Evolutionary conservation across 2,113 vertebrate species (phyloP).

Genomic region (Seriola dumerili): DNA sequence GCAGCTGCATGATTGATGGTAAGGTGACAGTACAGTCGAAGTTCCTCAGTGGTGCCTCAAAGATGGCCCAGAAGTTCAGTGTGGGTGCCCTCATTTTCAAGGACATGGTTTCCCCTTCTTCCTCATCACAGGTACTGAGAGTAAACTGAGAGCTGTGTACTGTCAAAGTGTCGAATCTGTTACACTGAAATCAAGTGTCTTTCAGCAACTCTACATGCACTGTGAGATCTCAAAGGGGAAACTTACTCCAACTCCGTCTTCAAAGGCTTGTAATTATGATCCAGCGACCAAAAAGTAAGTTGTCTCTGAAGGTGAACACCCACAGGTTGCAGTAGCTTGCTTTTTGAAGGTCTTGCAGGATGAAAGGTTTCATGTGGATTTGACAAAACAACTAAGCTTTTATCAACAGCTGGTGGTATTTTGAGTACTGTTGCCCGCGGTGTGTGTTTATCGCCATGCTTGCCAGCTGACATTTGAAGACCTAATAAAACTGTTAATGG

Average conservation of each 20-base stretch:
- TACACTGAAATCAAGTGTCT: not conserved
- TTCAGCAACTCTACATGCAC: conserved; percentile 78
- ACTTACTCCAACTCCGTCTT: conserved; percentile 31
- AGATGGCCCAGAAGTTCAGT: conserved; percentile 54
- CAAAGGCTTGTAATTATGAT: conserved; percentile 79
- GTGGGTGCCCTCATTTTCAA: conserved; percentile 73
- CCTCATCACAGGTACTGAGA: conserved; percentile 49
- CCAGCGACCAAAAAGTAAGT: conserved; percentile 2
- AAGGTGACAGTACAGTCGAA: conserved; percentile 46
- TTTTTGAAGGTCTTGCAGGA: not conserved
- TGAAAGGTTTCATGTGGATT: not conserved
- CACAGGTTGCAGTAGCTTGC: not conserved
- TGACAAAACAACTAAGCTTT: not conserved
- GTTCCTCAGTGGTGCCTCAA: conserved; percentile 54
- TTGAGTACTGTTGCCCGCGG: not conserved
- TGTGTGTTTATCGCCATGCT: not conserved
- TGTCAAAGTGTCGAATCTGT: not conserved
- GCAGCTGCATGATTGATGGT: conserved; percentile 81
- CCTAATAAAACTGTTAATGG: not conserved
- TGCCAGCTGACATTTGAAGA: not conserved
- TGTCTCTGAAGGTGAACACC: not conserved
- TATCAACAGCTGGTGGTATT: not conserved
- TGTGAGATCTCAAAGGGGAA: conserved; percentile 69
- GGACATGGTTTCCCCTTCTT: not conserved
- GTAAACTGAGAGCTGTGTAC: not conserved